phyloP scores from a whole-genome alignment of 35 echinoderm and acorn worm species.

The Eucidaris tribuloides region DNA sequence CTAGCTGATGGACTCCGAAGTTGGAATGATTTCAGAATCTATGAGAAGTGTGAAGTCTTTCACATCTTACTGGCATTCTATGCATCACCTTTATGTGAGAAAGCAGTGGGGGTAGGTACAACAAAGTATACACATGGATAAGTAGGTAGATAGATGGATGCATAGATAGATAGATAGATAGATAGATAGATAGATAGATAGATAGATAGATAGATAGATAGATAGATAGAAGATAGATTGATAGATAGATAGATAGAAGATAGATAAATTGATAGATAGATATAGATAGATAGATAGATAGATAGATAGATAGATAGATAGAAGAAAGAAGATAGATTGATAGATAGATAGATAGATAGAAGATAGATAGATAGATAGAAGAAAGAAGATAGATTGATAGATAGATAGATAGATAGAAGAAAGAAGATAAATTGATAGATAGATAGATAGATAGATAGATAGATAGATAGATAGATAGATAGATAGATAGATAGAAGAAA shows the following conservation, averaged over 20 bases:
- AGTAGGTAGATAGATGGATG: background rate
- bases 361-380: too few species aligned
- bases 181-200: background rate
- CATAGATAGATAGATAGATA: background rate
- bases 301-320: too few species aligned
- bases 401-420: too few species aligned
- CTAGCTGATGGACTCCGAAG: slow-evolving; percentile 64
- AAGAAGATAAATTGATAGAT: too few species aligned
- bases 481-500: too few species aligned
- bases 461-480: too few species aligned
- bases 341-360: too few species aligned
- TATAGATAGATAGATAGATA: background rate
- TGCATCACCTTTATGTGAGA: slow-evolving; percentile 29
- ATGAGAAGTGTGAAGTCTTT: slow-evolving; percentile 63
- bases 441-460: too few species aligned
- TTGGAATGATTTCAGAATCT: slow-evolving; percentile 62
- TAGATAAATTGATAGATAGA: background rate
- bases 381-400: too few species aligned
- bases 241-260: background rate
- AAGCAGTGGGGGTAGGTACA: background rate
- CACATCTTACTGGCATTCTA: slow-evolving; percentile 65
- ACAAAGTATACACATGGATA: background rate
- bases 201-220: background rate
- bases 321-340: too few species aligned
- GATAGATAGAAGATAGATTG: background rate